A percentile compares a stretch with the other conserved stretches of the same genome.
Conservation (phyloP, 2,888 invertebrate genomes). For the Tetragnatha montana region DNA sequence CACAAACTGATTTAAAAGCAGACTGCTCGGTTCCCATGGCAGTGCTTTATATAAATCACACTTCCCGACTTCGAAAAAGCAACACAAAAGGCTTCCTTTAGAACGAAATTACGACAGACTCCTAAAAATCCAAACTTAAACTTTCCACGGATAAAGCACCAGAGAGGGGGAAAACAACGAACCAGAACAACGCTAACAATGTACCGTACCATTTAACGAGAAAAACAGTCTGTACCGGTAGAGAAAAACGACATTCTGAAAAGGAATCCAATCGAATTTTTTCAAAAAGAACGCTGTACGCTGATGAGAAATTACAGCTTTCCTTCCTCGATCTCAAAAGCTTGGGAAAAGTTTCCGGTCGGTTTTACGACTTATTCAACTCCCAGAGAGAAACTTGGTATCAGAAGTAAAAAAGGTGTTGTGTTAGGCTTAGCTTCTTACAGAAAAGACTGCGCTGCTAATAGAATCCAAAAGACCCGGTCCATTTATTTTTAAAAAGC, state of each 20-base stretch:
- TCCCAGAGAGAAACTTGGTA: background rate
- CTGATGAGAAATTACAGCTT: slow-evolving; percentile 28
- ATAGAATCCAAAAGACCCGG: background rate
- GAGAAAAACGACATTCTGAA: slow-evolving; percentile 9
- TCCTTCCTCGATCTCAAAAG: slow-evolving; percentile 1
- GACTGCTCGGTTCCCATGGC: background rate
- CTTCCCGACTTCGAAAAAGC: background rate
- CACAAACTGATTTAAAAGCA: background rate
- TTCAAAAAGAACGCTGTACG: background rate
- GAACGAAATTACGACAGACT: background rate
- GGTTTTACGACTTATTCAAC: slow-evolving; percentile 10
- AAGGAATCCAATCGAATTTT: slow-evolving; percentile 19
- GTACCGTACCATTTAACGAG: background rate
- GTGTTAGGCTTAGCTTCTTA: background rate
- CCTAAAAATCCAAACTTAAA: slow-evolving; percentile 18
- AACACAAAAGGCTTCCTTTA: background rate
- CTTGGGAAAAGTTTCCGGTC: background rate
- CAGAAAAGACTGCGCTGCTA: background rate
- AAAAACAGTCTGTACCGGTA: background rate
- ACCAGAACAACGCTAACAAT: slow-evolving; percentile 4
- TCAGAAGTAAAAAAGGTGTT: background rate
- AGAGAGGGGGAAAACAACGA: background rate
- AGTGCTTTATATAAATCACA: background rate
- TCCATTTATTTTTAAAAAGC: background rate
- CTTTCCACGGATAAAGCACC: slow-evolving; percentile 21